A percentile compares a stretch with the other conserved stretches of the same genome.
Conservation (phyloP, 2,888 invertebrate species). For the Dolomedes plantarius region DNA sequence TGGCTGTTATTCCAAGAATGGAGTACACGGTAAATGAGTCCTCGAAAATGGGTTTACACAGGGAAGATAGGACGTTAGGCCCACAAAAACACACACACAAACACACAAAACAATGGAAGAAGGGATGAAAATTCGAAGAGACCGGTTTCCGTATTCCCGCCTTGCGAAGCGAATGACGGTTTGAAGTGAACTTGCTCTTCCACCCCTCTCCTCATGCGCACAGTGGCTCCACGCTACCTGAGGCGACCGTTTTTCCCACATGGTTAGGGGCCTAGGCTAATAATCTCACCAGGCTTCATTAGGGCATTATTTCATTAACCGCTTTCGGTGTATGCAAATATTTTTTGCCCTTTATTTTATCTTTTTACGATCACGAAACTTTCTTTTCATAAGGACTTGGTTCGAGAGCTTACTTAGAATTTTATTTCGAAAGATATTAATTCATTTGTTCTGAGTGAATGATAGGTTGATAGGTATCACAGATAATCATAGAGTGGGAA, state of each 20-base stretch:
- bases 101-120: neutral
- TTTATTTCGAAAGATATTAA: too few relatives aligned
- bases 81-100: neutral
- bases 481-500: too few relatives aligned
- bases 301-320: neutral
- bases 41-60: neutral
- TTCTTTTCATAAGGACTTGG: too few relatives aligned
- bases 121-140: neutral
- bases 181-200: neutral
- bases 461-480: too few relatives aligned
- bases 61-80: neutral
- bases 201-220: neutral
- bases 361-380: too few relatives aligned
- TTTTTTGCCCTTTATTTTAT: too few relatives aligned
- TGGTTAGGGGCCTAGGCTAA: neutral
- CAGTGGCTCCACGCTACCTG: slow-evolving; percentile 16
- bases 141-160: neutral
- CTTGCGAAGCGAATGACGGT: slow-evolving; percentile 7
- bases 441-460: too few relatives aligned
- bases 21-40: neutral
- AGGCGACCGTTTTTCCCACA: neutral
- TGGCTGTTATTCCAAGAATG: neutral
- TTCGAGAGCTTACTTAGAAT: too few relatives aligned
- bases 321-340: neutral
- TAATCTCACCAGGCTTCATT: neutral